Conservation (phyloP, 2,888 invertebrate genomes). For the Ditylenchus weischeri region DNA sequence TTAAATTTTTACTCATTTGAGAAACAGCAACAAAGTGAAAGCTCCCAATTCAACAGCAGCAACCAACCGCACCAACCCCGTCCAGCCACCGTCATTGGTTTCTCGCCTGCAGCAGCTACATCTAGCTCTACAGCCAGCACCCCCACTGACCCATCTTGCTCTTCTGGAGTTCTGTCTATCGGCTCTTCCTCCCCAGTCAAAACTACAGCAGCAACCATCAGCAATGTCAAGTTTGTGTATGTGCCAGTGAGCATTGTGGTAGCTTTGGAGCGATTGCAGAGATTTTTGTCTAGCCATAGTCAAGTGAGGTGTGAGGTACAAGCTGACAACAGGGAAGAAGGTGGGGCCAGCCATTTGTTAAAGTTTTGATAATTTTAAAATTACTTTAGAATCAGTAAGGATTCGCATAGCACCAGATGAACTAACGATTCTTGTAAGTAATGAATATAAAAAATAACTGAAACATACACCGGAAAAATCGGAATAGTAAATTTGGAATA, state of each 20-base stretch:
- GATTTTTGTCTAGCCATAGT: slow-evolving; percentile 25
- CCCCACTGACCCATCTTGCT: neutral
- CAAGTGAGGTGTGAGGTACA: slow-evolving; percentile 32
- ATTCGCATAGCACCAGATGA: slow-evolving; percentile 27
- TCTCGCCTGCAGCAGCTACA: slow-evolving; percentile 33
- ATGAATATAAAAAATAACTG: neutral
- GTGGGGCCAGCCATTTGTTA: neutral
- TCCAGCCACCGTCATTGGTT: slow-evolving; percentile 53
- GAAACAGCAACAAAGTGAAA: slow-evolving; percentile 11
- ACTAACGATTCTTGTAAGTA: no score
- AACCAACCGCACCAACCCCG: slow-evolving; percentile 30
- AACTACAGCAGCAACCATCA: neutral
- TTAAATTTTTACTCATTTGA: neutral
- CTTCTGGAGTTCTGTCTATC: neutral
- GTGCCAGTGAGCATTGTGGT: slow-evolving; percentile 33
- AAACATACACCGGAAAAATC: no score
- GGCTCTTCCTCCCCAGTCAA: slow-evolving; percentile 2
- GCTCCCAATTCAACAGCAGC: slow-evolving; percentile 9
- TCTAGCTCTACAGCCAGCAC: neutral
- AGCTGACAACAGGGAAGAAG: slow-evolving; percentile 10
- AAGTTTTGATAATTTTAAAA: neutral
- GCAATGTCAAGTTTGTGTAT: slow-evolving; percentile 32
- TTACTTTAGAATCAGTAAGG: slow-evolving; percentile 21
- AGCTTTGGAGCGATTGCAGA: slow-evolving; percentile 35
- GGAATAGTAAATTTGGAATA: no score